Conservation (phyloP, 2,888 invertebrate species). For the Melanostoma mellinum region DNA sequence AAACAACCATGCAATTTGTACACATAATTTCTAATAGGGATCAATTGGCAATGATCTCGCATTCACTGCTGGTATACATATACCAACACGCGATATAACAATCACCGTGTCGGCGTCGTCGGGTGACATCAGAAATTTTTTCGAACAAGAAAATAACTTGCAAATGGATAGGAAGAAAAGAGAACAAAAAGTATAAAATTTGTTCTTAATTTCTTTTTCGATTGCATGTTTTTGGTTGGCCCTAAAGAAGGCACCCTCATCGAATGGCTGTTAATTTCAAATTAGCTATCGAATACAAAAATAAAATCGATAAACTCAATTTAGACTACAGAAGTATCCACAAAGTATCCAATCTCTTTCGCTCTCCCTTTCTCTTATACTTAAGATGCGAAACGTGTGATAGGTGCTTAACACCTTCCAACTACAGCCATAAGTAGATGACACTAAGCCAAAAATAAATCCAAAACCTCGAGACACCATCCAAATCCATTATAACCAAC, state of each 20-base stretch:
- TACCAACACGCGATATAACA: slow-evolving; percentile 14
- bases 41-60: slow-evolving; percentile 36
- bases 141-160: no score
- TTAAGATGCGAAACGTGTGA: not conserved
- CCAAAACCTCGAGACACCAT: not conserved
- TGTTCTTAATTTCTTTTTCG: slow-evolving; percentile 4
- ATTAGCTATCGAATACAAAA: slow-evolving; percentile 7
- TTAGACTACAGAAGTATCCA: not conserved
- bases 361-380: not conserved
- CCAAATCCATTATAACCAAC: not conserved
- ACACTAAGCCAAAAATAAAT: slow-evolving; percentile 1
- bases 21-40: slow-evolving; percentile 36
- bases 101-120: not conserved
- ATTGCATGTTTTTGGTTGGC: slow-evolving; percentile 14
- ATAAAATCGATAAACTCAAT: slow-evolving; percentile 10
- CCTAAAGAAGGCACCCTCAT: not conserved
- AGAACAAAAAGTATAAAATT: not conserved
- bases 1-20: slow-evolving; percentile 12
- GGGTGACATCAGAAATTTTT: not conserved
- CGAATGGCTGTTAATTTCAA: slow-evolving; percentile 3
- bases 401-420: slow-evolving; percentile 12
- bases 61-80: not conserved
- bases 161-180: not conserved
- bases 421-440: slow-evolving; percentile 3
- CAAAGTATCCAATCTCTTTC: not conserved